Percentiles rank a stretch among this genome's conserved stretches.
Conservation (phyloP, 2,888 invertebrate genomes). For the Nineta flava region DNA sequence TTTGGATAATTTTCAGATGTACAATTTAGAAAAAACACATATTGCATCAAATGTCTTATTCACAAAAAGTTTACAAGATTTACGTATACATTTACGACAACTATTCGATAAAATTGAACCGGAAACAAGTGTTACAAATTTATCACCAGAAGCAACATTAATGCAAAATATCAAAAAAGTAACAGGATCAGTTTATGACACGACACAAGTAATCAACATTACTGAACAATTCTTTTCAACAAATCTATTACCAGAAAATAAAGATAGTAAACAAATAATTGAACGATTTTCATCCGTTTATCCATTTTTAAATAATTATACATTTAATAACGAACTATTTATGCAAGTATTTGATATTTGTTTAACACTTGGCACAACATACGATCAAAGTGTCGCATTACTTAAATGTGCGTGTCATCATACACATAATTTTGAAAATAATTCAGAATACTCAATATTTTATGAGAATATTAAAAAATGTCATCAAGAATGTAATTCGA, state of each 20-base stretch:
- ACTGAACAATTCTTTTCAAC: slow-evolving; percentile 37
- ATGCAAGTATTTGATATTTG: slow-evolving; percentile 26
- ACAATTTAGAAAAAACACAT: slow-evolving; percentile 44
- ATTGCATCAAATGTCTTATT: slow-evolving; percentile 52
- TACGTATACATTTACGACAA: slow-evolving; percentile 21
- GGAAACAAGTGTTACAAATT: slow-evolving; percentile 9
- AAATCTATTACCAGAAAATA: slow-evolving; percentile 19
- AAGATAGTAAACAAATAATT: slow-evolving; percentile 18
- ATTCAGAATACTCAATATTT: slow-evolving; percentile 18
- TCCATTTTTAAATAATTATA: slow-evolving; percentile 21
- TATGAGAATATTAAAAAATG: slow-evolving; percentile 18
- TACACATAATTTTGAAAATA: slow-evolving; percentile 13
- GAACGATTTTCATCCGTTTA: slow-evolving; percentile 20
- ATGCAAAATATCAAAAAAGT: slow-evolving; percentile 32
- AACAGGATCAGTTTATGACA: slow-evolving; percentile 38
- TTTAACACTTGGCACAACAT: slow-evolving; percentile 19
- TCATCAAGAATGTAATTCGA: slow-evolving; percentile 15
- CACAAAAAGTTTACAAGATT: slow-evolving; percentile 40
- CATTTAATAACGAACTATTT: slow-evolving; percentile 23
- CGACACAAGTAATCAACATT: slow-evolving; percentile 41
- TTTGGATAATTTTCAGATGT: slow-evolving; percentile 37
- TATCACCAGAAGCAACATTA: not conserved
- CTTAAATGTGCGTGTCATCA: slow-evolving; percentile 16
- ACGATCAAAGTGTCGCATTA: slow-evolving; percentile 18
- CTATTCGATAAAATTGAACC: slow-evolving; percentile 19